These are phyloP conservation scores for Halcyon leucocephala DNA, from an alignment of 2,797 vertebrate species.

Conservation along the genomic window DNA sequence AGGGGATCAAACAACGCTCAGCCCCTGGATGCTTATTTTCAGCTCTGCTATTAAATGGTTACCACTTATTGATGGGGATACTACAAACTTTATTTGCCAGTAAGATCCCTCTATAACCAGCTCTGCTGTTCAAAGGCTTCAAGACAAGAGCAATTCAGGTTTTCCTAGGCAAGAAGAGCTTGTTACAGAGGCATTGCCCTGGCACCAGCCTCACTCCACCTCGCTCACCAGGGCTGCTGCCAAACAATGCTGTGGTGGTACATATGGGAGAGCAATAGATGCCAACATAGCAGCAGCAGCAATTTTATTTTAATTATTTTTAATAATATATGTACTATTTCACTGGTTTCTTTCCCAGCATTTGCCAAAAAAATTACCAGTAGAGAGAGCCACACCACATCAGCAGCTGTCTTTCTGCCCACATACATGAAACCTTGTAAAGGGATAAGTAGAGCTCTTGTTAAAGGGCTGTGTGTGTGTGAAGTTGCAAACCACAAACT, in stretches of 20 bases:
- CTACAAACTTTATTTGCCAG: background rate
- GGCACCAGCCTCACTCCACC: background rate
- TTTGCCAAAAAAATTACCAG: background rate
- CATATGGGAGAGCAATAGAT: background rate
- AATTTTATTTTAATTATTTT: background rate
- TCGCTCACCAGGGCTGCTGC: background rate
- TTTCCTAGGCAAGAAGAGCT: background rate
- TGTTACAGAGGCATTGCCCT: background rate
- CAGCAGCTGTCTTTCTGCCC: background rate
- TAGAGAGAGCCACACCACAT: background rate
- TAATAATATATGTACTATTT: background rate
- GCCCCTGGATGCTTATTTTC: background rate
- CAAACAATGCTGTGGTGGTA: background rate
- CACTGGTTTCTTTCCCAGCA: background rate
- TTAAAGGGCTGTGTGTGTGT: background rate
- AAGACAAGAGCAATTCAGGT: background rate
- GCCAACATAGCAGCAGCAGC: background rate
- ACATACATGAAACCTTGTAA: background rate
- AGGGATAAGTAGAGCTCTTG: background rate
- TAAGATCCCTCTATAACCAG: accelerated
- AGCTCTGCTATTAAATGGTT: background rate
- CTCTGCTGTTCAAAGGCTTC: background rate
- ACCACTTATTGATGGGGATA: background rate
- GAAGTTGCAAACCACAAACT: background rate
- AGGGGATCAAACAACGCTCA: background rate